Percentiles rank a stretch among this genome's conserved stretches.
These are phyloP conservation scores for Nyctereutes procyonoides DNA, from an alignment of 2,113 vertebrate species.

Conservation along the genomic window DNA sequence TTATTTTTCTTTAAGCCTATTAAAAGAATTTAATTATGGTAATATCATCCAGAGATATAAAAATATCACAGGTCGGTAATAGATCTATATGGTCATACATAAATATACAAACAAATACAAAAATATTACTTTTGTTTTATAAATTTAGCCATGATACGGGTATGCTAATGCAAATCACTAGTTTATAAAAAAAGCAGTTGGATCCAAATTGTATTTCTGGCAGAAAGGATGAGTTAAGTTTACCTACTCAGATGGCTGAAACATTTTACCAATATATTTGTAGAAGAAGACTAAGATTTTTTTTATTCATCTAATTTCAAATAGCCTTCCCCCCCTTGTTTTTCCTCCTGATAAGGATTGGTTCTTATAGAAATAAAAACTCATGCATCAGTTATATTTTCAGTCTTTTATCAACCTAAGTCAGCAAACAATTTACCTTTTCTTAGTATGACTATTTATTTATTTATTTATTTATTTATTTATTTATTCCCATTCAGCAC, in stretches of 20 bases:
- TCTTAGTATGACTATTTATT: background rate
- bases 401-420: background rate
- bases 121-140: background rate
- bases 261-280: background rate
- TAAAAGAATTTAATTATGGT: background rate
- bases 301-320: background rate
- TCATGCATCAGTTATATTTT: background rate
- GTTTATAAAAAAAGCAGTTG: background rate
- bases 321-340: background rate
- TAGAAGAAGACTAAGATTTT: background rate
- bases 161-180: background rate
- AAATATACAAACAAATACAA: background rate
- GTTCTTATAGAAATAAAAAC: background rate
- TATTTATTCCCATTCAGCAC: background rate
- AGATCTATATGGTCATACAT: background rate
- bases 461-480: slow-evolving; percentile 8
- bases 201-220: background rate
- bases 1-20: background rate
- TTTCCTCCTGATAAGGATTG: background rate
- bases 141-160: background rate
- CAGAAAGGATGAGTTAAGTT: background rate
- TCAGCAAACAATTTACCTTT: background rate
- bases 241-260: background rate
- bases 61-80: background rate
- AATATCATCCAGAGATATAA: background rate